Conservation (phyloP, 1,140 invertebrate species). For the Pteromalus puparum region DNA sequence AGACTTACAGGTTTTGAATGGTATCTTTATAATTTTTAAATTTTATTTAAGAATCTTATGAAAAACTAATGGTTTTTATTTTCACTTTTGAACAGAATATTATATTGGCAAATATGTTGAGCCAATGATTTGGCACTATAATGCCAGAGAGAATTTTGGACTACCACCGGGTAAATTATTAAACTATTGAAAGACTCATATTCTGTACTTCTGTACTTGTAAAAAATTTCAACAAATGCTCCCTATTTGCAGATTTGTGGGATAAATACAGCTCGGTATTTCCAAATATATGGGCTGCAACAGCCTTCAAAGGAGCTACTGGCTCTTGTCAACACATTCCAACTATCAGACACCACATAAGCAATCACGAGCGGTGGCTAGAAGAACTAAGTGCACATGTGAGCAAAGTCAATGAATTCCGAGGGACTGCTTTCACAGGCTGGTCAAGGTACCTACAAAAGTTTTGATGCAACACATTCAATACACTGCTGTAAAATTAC, state of each 20-base stretch:
- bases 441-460: slow-evolving; percentile 81
- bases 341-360: slow-evolving; percentile 79
- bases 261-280: slow-evolving; percentile 89
- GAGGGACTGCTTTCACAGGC: slow-evolving; percentile 84
- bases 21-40: slow-evolving; percentile 26
- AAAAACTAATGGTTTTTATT: slow-evolving; percentile 30
- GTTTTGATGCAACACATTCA: neutral
- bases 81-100: slow-evolving; percentile 75
- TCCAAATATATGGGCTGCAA: slow-evolving; percentile 92
- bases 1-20: slow-evolving; percentile 79
- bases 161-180: slow-evolving; percentile 69
- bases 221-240: neutral
- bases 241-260: slow-evolving; percentile 77
- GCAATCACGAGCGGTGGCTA: slow-evolving; percentile 83
- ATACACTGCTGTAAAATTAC: neutral
- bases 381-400: slow-evolving; percentile 75
- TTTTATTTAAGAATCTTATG: slow-evolving; percentile 12
- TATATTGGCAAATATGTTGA: slow-evolving; percentile 86
- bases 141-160: slow-evolving; percentile 72
- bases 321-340: slow-evolving; percentile 85
- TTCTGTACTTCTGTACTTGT: neutral
- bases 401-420: slow-evolving; percentile 76
- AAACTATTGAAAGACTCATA: slow-evolving; percentile 16
- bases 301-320: slow-evolving; percentile 93
- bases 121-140: slow-evolving; percentile 90